Evolutionary conservation across 2,797 vertebrate species (phyloP).

Genomic region (Arrhamphus sclerolepis): DNA sequence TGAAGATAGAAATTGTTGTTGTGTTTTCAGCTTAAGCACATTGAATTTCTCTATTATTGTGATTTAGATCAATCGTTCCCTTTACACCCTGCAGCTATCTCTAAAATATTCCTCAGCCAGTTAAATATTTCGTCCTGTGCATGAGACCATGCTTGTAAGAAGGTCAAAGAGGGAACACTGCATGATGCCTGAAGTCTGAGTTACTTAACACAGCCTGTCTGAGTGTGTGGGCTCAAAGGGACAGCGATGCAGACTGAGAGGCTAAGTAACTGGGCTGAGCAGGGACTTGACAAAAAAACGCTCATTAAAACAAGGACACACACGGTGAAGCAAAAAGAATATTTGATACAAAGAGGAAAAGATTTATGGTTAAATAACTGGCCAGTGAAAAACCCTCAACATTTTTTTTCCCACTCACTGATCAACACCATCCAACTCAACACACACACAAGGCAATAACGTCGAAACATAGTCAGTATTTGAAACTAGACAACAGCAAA

Average conservation of each 20-base stretch:
- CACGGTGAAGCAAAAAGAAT: neutral
- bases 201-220: conserved; percentile 37
- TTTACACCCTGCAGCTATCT: conserved; percentile 50
- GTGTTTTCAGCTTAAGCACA: too few relatives aligned
- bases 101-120: conserved; percentile 77
- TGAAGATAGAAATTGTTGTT: too few relatives aligned
- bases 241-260: conserved; percentile 16
- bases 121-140: conserved; percentile 76
- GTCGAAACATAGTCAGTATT: conserved; percentile 23
- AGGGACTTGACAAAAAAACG: conserved; percentile 4
- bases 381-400: conserved; percentile 16
- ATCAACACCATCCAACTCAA: conserved; percentile 55
- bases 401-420: conserved; percentile 40
- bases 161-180: conserved; percentile 27
- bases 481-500: neutral
- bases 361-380: conserved; percentile 22
- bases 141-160: conserved; percentile 38
- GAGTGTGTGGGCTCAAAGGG: conserved; percentile 12
- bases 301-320: neutral
- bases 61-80: conserved; percentile 46
- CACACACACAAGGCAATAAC: conserved; percentile 33
- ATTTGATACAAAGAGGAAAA: conserved; percentile 20
- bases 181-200: conserved; percentile 22
- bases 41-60: too few relatives aligned
- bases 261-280: conserved; percentile 32